phyloP scores from a whole-genome alignment of 2,113 vertebrate species.

The Gallinago undulata region DNA sequence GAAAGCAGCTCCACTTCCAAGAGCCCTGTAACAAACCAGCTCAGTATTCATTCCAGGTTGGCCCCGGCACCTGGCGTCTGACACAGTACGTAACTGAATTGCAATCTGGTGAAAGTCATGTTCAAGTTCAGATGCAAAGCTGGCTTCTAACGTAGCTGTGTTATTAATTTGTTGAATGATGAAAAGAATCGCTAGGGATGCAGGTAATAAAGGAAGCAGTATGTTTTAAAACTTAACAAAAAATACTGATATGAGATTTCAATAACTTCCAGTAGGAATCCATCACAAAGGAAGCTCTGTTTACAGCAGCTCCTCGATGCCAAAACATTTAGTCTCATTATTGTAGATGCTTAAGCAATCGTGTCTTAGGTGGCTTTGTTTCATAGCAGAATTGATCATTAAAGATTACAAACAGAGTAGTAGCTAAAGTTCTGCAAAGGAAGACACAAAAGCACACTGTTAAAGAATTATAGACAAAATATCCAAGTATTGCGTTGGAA shows the following conservation, averaged over 20 bases:
- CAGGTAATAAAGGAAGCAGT: slow-evolving; percentile 58
- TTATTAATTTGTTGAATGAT: slow-evolving; percentile 68
- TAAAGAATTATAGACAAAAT: not conserved
- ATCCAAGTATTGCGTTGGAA: not conserved
- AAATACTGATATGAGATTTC: slow-evolving; percentile 27
- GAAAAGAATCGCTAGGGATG: not conserved
- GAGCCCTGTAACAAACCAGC: not conserved
- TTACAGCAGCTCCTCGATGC: not conserved
- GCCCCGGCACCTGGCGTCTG: not conserved
- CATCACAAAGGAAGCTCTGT: slow-evolving; percentile 56
- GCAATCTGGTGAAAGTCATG: slow-evolving; percentile 39
- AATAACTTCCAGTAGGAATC: slow-evolving; percentile 41
- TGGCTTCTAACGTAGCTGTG: not conserved
- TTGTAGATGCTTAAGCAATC: slow-evolving; percentile 49
- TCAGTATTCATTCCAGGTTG: not conserved
- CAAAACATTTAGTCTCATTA: slow-evolving; percentile 61
- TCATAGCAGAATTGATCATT: slow-evolving; percentile 9
- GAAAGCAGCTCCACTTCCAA: not conserved
- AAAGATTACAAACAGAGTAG: slow-evolving; percentile 31
- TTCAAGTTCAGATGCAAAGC: slow-evolving; percentile 14
- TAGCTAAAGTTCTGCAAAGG: not conserved
- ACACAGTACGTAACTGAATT: not conserved
- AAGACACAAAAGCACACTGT: slow-evolving; percentile 33
- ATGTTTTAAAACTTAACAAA: slow-evolving; percentile 42
- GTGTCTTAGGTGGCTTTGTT: slow-evolving; percentile 47